Conservation (phyloP, 2,888 invertebrate genomes). For the Dicycla oo region DNA sequence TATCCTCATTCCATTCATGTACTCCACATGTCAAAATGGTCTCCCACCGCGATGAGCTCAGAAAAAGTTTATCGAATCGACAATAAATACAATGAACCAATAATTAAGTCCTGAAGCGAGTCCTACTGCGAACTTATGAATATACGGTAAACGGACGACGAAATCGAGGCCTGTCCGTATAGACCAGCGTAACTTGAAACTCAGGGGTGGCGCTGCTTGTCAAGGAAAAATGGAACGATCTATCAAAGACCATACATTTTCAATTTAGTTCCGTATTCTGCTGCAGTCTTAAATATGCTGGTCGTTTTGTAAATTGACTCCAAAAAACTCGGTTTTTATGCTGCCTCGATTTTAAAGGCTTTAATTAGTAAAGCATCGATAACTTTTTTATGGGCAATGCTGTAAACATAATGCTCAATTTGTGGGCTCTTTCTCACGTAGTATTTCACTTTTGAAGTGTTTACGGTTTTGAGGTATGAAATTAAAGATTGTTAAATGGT, state of each 20-base stretch:
- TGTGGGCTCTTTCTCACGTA: slow-evolving; percentile 47
- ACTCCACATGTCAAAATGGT: slow-evolving; percentile 36
- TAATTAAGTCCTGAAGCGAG: slow-evolving; percentile 67
- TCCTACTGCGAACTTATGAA: slow-evolving; percentile 70
- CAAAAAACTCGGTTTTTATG: slow-evolving; percentile 36
- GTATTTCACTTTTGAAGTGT: slow-evolving; percentile 40
- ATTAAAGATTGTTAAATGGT: slow-evolving; percentile 26
- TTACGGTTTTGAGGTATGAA: slow-evolving; percentile 24
- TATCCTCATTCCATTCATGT: slow-evolving; percentile 13
- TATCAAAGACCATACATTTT: slow-evolving; percentile 1
- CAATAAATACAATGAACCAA: slow-evolving; percentile 67
- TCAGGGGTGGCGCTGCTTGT: slow-evolving; percentile 12
- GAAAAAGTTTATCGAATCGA: slow-evolving; percentile 52
- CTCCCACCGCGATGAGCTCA: slow-evolving; percentile 60
- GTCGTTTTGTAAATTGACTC: slow-evolving; percentile 15
- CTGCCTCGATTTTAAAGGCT: slow-evolving; percentile 40
- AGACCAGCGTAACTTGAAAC: slow-evolving; percentile 6
- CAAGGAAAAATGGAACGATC: background rate
- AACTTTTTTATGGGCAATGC: slow-evolving; percentile 49
- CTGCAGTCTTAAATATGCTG: background rate
- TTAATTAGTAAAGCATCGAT: slow-evolving; percentile 59
- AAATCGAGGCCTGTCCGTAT: slow-evolving; percentile 41
- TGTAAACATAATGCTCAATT: slow-evolving; percentile 51
- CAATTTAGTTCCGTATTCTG: background rate
- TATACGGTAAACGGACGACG: slow-evolving; percentile 64